These are phyloP conservation scores for Diaperis boleti DNA, from an alignment of 2,888 invertebrate species.

Conservation along the genomic window DNA sequence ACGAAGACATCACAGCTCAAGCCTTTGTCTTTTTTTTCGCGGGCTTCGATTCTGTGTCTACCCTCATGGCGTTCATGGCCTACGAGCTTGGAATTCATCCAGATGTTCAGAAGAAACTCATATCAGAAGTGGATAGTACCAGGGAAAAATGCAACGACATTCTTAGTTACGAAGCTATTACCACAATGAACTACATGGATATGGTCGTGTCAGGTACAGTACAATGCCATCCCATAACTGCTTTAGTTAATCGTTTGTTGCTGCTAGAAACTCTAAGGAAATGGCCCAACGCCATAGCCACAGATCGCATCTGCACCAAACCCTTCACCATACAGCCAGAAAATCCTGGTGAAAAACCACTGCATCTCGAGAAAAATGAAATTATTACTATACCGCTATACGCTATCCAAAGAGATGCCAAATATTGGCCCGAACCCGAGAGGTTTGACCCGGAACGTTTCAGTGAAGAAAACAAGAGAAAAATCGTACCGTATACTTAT, in stretches of 20 bases:
- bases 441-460: slow-evolving; percentile 59
- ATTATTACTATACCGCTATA: slow-evolving; percentile 58
- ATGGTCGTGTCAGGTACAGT: slow-evolving; percentile 71
- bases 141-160: not conserved
- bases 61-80: slow-evolving; percentile 67
- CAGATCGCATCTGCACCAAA: slow-evolving; percentile 68
- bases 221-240: no score
- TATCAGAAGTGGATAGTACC: slow-evolving; percentile 18
- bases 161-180: slow-evolving; percentile 52
- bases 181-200: slow-evolving; percentile 69
- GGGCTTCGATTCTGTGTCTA: slow-evolving; percentile 67
- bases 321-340: slow-evolving; percentile 63
- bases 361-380: slow-evolving; percentile 53
- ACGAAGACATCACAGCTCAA: slow-evolving; percentile 70
- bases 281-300: slow-evolving; percentile 50
- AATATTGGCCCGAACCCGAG: slow-evolving; percentile 53
- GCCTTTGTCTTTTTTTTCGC: slow-evolving; percentile 68
- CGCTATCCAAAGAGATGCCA: slow-evolving; percentile 63
- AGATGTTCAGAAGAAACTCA: slow-evolving; percentile 66
- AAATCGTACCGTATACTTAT: slow-evolving; percentile 64
- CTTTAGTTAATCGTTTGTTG: no score
- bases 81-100: slow-evolving; percentile 72
- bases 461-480: slow-evolving; percentile 69
- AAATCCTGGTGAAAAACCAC: slow-evolving; percentile 44
- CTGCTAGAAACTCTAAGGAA: slow-evolving; percentile 26